A percentile compares a stretch with the other conserved stretches of the same genome.
Evolutionary conservation across 2,888 invertebrate species (phyloP).

Genomic region (Napeogenes inachia): DNA sequence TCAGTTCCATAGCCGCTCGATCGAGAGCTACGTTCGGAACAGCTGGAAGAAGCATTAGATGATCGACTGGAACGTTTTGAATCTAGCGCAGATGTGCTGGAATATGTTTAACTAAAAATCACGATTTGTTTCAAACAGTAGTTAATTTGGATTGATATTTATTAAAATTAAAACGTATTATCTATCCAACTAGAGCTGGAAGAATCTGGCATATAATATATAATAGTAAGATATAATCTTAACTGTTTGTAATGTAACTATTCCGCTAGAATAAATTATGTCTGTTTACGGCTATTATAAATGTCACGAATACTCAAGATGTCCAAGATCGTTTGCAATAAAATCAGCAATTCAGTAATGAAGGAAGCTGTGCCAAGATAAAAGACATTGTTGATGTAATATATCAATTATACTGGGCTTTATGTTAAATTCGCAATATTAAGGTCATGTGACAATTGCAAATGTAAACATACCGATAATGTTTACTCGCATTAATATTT

Average conservation of each 20-base stretch:
- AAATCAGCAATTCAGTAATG: background rate
- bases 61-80: constrained; percentile 67
- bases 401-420: background rate
- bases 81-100: constrained; percentile 36
- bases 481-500: background rate
- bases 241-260: too few species aligned
- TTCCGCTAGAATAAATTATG: background rate
- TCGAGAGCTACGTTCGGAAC: constrained; percentile 64
- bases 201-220: too few species aligned
- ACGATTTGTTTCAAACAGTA: too few species aligned
- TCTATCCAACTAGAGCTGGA: too few species aligned
- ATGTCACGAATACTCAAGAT: background rate
- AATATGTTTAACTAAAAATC: background rate
- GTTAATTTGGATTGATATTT: too few species aligned
- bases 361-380: constrained; percentile 1
- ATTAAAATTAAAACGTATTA: too few species aligned
- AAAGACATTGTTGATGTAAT: background rate
- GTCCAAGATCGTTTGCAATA: background rate
- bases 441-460: background rate
- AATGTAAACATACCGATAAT: background rate
- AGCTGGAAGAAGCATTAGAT: constrained; percentile 68
- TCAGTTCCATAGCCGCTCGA: constrained; percentile 71
- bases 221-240: too few species aligned
- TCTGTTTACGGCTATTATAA: background rate
- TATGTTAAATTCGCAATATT: background rate